Evolutionary conservation across 2,888 invertebrate species (phyloP), one percentile per base, ranked within the genome.

Genomic region (Netelia fuscicornis): DNA sequence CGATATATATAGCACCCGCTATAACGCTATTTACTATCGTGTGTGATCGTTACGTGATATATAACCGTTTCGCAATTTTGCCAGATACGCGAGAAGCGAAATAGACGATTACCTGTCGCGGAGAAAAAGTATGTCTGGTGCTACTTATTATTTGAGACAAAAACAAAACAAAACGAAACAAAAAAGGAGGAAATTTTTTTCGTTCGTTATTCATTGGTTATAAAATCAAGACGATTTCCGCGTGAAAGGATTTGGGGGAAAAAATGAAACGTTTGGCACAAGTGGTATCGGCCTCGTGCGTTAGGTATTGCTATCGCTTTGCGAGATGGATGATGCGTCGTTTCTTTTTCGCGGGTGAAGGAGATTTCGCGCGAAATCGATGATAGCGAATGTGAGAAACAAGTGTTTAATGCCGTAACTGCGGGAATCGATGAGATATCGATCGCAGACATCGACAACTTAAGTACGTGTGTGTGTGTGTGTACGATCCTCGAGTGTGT

Each of bases 371-470:
- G 54, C 56, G 64, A 56, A 71, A 71, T 77, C 71, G 11, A 65
- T 76, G 56, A 71, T 77, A 82, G 48, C 58, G 58, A 62, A n/a
- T n/a, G 13, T 48, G 62, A n/a, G 17, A 25, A 56, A 67, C 64
- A 10, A 42, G 48, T 25, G 54, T 37, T 67, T 11, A 6, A 6
- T 23, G 48, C 77, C 79, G 71, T 70, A 81, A 83, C 48, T 83
- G 85, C 84, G 84, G 81, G 62, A 30, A 83, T 82, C 81, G 86
- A 79, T 64, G 68, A 79, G 86, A 88, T 89, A 89, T 88, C 84
- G 85, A 88, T 90, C 89, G 74, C 48, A 71, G 17, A 71, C 42
- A 52, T 10, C 56, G 54, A 42, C 30, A 5, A 30, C 5, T 5
- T 3, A 30, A 30, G 30, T 30, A 30, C 5, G 6, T 30, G 5